These are phyloP conservation scores for human (Homo sapiens) DNA, from an alignment of 2,113 vertebrate genomes.

Conservation along the genomic window GRCh38 chr6:66585501-66586000, in stretches of 20 bases:
- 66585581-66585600: background rate
- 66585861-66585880: background rate
- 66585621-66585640: background rate
- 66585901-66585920: background rate
- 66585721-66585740: background rate
- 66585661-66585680: background rate
- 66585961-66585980: background rate
- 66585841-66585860: background rate
- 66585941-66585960: background rate
- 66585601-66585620: background rate
- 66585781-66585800: background rate
- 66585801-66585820: background rate
- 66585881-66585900: background rate
- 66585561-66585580: background rate
- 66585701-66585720: background rate
- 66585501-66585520: background rate
- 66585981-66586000: background rate
- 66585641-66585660: background rate
- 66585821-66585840: background rate
- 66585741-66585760: background rate
- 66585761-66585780: accelerated
- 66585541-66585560: background rate
- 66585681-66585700: background rate
- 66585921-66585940: background rate
- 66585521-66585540: background rate